Percentiles rank a stretch among this genome's conserved stretches.
Evolutionary conservation across 2,113 vertebrate species (phyloP).

Genomic region (Cygnus buccinator): DNA sequence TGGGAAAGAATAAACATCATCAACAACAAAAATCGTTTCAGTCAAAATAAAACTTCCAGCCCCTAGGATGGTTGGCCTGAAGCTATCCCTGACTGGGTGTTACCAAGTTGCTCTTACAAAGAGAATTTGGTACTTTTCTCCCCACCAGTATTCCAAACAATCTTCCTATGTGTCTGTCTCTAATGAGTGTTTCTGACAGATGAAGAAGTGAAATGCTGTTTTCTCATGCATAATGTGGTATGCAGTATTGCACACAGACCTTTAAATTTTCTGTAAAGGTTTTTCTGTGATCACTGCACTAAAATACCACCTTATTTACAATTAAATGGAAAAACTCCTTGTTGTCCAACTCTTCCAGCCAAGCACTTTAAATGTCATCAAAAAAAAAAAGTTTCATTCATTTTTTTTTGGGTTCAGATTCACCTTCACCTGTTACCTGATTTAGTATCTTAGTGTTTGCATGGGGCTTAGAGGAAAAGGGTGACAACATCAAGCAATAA

Average conservation of each 20-base stretch:
- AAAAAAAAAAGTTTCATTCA: too few relatives aligned
- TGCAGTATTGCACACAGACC: not conserved
- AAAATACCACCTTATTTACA: slow-evolving; percentile 72
- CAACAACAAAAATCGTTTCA: not conserved
- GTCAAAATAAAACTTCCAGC: not conserved
- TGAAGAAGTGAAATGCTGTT: slow-evolving; percentile 1
- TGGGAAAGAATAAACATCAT: not conserved
- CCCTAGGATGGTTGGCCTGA: not conserved
- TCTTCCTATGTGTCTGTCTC: not conserved
- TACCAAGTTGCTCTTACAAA: not conserved
- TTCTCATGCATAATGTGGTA: slow-evolving; percentile 11
- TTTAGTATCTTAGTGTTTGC: not conserved
- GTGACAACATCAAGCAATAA: not conserved
- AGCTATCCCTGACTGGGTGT: not conserved
- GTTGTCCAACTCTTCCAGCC: slow-evolving; percentile 22
- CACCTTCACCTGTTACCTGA: not conserved
- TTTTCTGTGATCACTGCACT: slow-evolving; percentile 12
- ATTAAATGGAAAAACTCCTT: slow-evolving; percentile 54
- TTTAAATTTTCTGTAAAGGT: slow-evolving; percentile 55
- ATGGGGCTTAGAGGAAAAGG: not conserved
- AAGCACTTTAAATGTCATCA: slow-evolving; percentile 49
- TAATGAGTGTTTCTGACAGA: not conserved
- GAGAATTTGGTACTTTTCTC: not conserved
- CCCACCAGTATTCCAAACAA: not conserved
- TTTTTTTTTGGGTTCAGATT: not conserved